These are phyloP conservation scores for Orthosia cruda DNA, from an alignment of 2,888 invertebrate species.

Conservation along the genomic window DNA sequence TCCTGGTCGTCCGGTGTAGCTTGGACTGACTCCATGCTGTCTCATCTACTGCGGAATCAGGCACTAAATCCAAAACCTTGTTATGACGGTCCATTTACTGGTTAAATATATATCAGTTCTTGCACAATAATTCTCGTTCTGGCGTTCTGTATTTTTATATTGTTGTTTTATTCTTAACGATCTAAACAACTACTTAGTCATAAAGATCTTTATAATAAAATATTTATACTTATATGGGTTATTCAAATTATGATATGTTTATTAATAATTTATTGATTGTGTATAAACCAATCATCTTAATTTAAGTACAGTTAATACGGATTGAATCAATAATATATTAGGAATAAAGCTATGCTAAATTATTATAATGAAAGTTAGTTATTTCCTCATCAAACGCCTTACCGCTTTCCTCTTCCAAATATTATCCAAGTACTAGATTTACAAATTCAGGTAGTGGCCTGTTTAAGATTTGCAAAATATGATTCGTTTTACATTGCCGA, in stretches of 20 bases:
- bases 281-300: not conserved
- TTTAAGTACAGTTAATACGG: conserved; percentile 1
- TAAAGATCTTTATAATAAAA: conserved; percentile 15
- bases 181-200: conserved; percentile 23
- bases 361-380: conserved; percentile 11
- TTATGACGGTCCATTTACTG: conserved; percentile 84
- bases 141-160: conserved; percentile 15
- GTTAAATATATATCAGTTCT: conserved; percentile 51
- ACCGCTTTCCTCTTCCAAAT: conserved; percentile 13
- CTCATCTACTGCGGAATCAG: conserved; percentile 74
- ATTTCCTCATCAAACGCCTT: conserved; percentile 44
- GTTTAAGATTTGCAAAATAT: conserved; percentile 6
- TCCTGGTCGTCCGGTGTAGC: conserved; percentile 83
- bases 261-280: conserved; percentile 7
- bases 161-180: conserved; percentile 36
- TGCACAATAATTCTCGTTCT: conserved; percentile 47
- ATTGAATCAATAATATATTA: conserved; percentile 1
- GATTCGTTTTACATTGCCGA: conserved; percentile 58
- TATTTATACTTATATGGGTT: conserved; percentile 2
- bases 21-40: conserved; percentile 86
- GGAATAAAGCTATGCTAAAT: conserved; percentile 6
- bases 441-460: not conserved
- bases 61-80: conserved; percentile 69
- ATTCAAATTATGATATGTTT: conserved; percentile 15
- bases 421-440: conserved; percentile 1